Conservation (phyloP, 2,888 invertebrate species). For the Torymus texanus region DNA sequence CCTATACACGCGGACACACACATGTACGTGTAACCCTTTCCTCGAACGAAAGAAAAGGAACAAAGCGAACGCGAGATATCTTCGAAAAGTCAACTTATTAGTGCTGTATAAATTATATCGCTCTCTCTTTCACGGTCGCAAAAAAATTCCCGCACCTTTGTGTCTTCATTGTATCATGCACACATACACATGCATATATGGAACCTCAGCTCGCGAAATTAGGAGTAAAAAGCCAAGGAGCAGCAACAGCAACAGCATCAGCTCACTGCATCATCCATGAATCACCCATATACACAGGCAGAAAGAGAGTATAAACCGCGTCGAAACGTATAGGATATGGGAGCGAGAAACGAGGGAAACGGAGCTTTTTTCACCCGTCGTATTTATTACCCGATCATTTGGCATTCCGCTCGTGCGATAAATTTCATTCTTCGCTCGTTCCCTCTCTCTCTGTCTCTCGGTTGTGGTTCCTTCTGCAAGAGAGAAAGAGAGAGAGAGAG, state of each 20-base stretch:
- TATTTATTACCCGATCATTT: constrained; percentile 48
- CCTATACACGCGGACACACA: neutral
- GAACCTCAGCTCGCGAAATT: constrained; percentile 35
- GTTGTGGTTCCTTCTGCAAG: too few species aligned
- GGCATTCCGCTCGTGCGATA: constrained; percentile 38
- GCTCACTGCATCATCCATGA: constrained; percentile 38
- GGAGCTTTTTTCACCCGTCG: constrained; percentile 26
- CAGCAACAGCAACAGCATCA: too few species aligned
- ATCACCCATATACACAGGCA: constrained; percentile 23
- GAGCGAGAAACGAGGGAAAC: neutral
- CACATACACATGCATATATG: neutral
- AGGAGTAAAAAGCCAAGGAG: constrained; percentile 42
- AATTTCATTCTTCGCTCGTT: constrained; percentile 35
- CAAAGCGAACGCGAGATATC: neutral
- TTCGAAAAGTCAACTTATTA: constrained; percentile 21
- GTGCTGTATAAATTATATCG: constrained; percentile 29
- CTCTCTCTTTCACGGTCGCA: neutral
- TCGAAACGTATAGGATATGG: neutral
- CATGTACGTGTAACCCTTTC: too few species aligned
- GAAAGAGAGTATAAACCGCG: neutral
- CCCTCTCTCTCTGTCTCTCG: neutral
- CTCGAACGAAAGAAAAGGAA: neutral
- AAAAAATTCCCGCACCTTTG: constrained; percentile 15
- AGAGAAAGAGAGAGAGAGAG: too few species aligned
- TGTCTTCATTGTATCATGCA: constrained; percentile 36